Percentiles rank a stretch among this genome's conserved stretches.
Evolutionary conservation across 2,797 vertebrate species (phyloP).

Genomic region (Serranus cabrilla): DNA sequence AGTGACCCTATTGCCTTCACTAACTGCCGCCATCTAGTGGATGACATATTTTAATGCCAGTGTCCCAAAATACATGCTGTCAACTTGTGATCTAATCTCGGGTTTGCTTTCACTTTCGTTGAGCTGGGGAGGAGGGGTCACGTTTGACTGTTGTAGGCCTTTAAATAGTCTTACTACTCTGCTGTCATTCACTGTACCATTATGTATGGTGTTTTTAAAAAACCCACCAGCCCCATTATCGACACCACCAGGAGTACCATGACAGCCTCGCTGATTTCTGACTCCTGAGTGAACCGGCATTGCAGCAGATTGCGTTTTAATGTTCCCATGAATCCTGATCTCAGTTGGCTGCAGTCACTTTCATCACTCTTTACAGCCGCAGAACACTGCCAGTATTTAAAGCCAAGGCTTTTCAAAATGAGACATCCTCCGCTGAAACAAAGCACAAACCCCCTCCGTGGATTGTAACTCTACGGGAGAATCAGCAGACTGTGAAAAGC

Average conservation of each 20-base stretch:
- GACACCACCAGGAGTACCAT: background rate
- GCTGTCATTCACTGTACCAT: background rate
- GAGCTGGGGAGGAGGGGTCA: no score
- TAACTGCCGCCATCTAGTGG: no score
- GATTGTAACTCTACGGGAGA: background rate
- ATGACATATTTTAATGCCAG: no score
- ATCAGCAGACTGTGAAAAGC: background rate
- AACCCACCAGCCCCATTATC: background rate
- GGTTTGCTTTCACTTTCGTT: no score
- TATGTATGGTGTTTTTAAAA: background rate
- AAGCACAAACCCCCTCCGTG: background rate
- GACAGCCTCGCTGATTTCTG: slow-evolving; percentile 18
- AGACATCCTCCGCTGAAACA: background rate
- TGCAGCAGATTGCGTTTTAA: slow-evolving; percentile 67
- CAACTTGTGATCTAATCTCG: no score
- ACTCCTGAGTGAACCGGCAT: slow-evolving; percentile 47
- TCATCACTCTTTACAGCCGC: slow-evolving; percentile 41
- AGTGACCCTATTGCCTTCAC: no score
- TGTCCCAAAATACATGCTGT: no score
- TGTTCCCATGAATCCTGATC: slow-evolving; percentile 51
- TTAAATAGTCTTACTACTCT: background rate
- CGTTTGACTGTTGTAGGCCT: background rate
- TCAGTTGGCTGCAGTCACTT: slow-evolving; percentile 32
- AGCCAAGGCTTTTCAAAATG: slow-evolving; percentile 9
- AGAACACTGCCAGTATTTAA: background rate